Conservation (phyloP, 2,888 invertebrate species). For the Sclerodermus sp. region DNA sequence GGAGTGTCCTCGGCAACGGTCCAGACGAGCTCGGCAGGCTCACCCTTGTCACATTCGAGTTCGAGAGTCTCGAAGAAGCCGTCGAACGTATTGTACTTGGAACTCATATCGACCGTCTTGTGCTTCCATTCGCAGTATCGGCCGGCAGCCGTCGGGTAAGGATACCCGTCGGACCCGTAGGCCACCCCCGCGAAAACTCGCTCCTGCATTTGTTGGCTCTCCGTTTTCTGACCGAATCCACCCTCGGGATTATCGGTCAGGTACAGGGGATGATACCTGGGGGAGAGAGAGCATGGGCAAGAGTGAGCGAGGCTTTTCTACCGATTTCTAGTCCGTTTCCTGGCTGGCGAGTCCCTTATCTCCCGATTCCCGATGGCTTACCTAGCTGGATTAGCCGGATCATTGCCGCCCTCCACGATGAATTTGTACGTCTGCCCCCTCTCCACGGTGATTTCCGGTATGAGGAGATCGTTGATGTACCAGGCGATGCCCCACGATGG, state of each 20-base stretch:
- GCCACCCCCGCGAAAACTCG: conserved; percentile 80
- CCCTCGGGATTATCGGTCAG: conserved; percentile 86
- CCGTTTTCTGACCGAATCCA: conserved; percentile 79
- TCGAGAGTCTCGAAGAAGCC: conserved; percentile 76
- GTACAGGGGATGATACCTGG: conserved; percentile 86
- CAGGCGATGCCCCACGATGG: conserved; percentile 90
- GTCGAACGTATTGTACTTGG: conserved; percentile 73
- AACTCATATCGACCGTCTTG: conserved; percentile 74
- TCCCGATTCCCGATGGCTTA: no score
- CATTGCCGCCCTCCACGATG: conserved; percentile 81
- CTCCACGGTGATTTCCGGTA: conserved; percentile 87
- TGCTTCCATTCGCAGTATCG: conserved; percentile 88
- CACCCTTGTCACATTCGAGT: conserved; percentile 75
- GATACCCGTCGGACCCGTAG: conserved; percentile 74
- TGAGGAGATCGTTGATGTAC: conserved; percentile 88
- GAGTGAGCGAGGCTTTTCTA: neutral
- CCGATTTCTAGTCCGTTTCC: neutral
- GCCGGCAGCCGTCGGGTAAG: conserved; percentile 80
- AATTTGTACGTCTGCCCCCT: conserved; percentile 86
- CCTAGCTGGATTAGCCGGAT: conserved; percentile 77
- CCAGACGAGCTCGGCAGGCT: conserved; percentile 79
- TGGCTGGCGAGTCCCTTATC: no score
- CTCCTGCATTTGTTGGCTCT: conserved; percentile 70
- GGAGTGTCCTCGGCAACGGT: conserved; percentile 84
- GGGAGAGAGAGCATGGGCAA: neutral